Evolutionary conservation across 2,797 vertebrate species (phyloP), one percentile per base, ranked within the genome.

Genomic region (Acridotheres tristis): DNA sequence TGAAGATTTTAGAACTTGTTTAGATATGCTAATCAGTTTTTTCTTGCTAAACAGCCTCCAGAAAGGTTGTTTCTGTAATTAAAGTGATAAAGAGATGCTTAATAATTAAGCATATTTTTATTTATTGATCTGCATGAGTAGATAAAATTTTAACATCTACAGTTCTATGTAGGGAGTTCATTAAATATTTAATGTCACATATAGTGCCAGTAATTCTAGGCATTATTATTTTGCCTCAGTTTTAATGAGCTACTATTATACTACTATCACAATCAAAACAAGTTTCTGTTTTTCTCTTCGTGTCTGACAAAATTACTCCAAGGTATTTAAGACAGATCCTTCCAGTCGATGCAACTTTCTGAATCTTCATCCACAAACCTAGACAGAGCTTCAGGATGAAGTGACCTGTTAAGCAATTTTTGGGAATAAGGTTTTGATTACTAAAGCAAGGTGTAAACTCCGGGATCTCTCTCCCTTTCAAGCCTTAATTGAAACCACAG

Each of bases 31-130:
- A 85, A 94, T 83, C 54, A 94, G 50, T 10, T 54, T 76, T 87
- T 89, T 54, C 89, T 74, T 80, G 67, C 86, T 87, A 72, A 94
- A 61, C 47, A 85, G 67, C 50, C 78, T 93, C 75, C n/a, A 92
- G 78, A 92, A 94, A 93, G 25, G 72, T 77, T 93, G 81, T 58
- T 90, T 94, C 90, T 88, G 65, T 90, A 96, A 89, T 89, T 89
- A 83, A 83, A 91, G 61, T n/a, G 93, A 90, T 93, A 83, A 81
- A 95, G 61, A 85, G 42, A 88, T 75, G 51, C 54, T 95, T 90
- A 95, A 96, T 94, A 94, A 97, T 90, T 94, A 93, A 96, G 61
- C 47, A 45, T 77, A 65, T 83, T 93, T 96, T 89, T 58, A 80
- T 89, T 93, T 92, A 92, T 80, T 93, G 82, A 88, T 74, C 58